phyloP scores from a whole-genome alignment of 2,797 vertebrate species.

The Platalea minor region DNA sequence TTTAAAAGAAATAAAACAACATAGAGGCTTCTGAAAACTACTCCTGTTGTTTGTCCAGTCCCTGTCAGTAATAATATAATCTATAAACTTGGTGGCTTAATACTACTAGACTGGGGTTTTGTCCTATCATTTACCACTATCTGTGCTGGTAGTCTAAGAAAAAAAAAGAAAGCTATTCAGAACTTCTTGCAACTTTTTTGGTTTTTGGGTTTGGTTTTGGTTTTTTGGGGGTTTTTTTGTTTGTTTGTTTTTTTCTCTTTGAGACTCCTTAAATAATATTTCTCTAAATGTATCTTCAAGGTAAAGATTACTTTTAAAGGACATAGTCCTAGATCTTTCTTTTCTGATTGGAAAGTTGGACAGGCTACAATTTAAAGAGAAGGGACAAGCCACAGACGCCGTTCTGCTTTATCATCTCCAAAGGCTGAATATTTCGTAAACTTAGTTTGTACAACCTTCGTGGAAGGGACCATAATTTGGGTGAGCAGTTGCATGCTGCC shows the following conservation, averaged over 20 bases:
- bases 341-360: background rate
- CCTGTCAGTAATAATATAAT: background rate
- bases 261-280: too few species aligned
- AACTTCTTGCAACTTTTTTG: background rate
- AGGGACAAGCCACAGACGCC: too few species aligned
- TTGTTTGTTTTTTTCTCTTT: background rate
- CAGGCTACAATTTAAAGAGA: background rate
- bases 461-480: fast-evolving
- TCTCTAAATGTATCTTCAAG: background rate
- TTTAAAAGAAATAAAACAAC: background rate
- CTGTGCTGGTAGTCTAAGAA: background rate
- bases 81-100: background rate
- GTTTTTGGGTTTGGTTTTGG: too few species aligned
- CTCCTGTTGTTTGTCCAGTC: background rate
- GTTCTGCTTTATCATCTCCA: background rate
- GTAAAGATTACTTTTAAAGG: background rate
- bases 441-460: too few species aligned
- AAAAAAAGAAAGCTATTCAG: background rate
- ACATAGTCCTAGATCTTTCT: fast-evolving
- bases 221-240: too few species aligned
- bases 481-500: fast-evolving
- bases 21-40: background rate
- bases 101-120: background rate
- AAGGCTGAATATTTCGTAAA: background rate
- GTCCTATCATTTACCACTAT: background rate